These are phyloP conservation scores for Sebastes itinus DNA, from an alignment of 2,797 vertebrate species.

Conservation along the genomic window DNA sequence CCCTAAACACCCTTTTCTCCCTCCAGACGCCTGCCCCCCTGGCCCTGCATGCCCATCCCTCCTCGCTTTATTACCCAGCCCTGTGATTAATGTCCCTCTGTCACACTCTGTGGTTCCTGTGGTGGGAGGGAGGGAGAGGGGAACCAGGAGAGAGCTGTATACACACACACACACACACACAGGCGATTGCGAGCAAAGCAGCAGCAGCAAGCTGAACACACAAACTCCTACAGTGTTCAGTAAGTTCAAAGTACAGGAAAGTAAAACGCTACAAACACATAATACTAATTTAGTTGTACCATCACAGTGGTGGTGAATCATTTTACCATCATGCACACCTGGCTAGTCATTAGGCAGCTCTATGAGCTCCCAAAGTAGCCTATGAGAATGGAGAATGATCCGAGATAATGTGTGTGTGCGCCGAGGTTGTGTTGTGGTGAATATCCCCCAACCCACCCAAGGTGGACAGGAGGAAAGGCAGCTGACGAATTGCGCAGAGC, in stretches of 20 bases:
- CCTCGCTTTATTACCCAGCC: constrained; percentile 76
- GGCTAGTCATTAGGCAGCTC: constrained; percentile 29
- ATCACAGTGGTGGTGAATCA: constrained; percentile 9
- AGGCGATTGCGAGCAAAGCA: constrained; percentile 23
- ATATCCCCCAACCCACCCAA: constrained; percentile 46
- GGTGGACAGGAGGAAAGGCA: constrained; percentile 77
- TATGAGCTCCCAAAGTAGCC: constrained; percentile 5
- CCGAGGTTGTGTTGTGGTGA: constrained; percentile 22
- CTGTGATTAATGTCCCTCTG: constrained; percentile 81
- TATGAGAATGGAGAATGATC: constrained; percentile 16
- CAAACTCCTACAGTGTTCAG: constrained; percentile 1
- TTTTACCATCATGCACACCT: constrained; percentile 29
- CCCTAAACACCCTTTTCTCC: constrained; percentile 77
- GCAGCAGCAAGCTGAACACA: constrained; percentile 22
- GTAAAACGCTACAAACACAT: constrained; percentile 2
- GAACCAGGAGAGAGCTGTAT: constrained; percentile 25
- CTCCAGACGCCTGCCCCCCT: constrained; percentile 66
- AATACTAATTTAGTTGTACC: not conserved
- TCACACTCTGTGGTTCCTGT: constrained; percentile 58
- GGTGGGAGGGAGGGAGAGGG: constrained; percentile 36
- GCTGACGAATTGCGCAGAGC: constrained; percentile 71
- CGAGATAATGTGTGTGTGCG: constrained; percentile 7
- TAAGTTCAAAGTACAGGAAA: not conserved
- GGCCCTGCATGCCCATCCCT: constrained; percentile 72
- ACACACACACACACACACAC: not conserved